These are phyloP conservation scores for Hybos culiciformis DNA, from an alignment of 2,888 invertebrate species.

Conservation along the genomic window DNA sequence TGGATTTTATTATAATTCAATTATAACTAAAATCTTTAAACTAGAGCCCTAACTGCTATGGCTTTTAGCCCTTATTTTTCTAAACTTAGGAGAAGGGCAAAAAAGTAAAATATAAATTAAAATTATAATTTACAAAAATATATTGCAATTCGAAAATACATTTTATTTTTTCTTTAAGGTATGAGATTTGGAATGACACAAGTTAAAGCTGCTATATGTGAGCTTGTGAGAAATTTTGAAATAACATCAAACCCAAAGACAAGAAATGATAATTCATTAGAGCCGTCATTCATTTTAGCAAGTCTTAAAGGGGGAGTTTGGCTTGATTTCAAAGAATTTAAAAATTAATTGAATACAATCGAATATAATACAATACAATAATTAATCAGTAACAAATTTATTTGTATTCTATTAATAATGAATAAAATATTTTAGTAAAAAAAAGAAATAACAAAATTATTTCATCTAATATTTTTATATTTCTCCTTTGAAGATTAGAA, in stretches of 20 bases:
- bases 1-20: too few species aligned
- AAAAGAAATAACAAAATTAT: too few species aligned
- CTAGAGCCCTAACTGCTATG: too few species aligned
- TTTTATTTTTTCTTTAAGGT: not conserved
- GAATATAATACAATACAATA: too few species aligned
- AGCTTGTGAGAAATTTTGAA: constrained; percentile 21
- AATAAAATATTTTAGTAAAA: too few species aligned
- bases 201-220: constrained; percentile 25
- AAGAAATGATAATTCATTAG: constrained; percentile 19
- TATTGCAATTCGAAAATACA: not conserved
- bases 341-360: not conserved
- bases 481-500: too few species aligned
- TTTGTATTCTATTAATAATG: too few species aligned
- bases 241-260: constrained; percentile 22
- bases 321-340: constrained; percentile 20
- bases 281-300: constrained; percentile 23
- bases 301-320: constrained; percentile 27
- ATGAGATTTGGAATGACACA: constrained; percentile 24
- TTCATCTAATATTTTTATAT: too few species aligned
- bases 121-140: not conserved
- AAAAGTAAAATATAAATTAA: not conserved
- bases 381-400: too few species aligned
- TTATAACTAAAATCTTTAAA: too few species aligned
- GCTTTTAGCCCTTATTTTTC: too few species aligned
- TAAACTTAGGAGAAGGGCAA: too few species aligned